Evolutionary conservation across 2,888 invertebrate species (phyloP), one percentile per base, ranked within the genome.

Genomic region (Anagyrus pseudococci): DNA sequence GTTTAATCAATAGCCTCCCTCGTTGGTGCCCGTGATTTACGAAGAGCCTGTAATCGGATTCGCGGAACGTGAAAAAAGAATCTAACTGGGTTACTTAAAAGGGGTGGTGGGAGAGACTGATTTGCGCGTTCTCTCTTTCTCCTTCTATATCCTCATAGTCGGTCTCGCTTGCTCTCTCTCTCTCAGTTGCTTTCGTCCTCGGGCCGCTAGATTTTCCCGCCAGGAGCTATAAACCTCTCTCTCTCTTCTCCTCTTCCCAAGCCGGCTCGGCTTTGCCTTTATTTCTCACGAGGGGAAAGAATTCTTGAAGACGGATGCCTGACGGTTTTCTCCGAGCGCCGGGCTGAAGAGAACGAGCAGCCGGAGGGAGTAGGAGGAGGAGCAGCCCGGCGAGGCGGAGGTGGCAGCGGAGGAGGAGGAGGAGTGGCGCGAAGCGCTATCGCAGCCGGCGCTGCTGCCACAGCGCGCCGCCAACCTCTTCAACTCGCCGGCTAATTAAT

Each of bases 251-350:
- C n/a, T 19, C 43, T 43, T 62, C 66, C 62, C 55, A 41, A 10
- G 15, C 15, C 19, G 46, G n/a, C 62, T 61, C 64, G n/a, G n/a
- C n/a, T n/a, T 64, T 67, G 67, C 69, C 67, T 71, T 70, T 67
- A 72, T 72, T 74, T 72, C 75, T 72, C 73, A 73, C 74, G 69
- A 72, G 72, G 29, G 69, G 71, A 70, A 73, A 74, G 72, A 75
- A 75, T 75, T 71, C 72, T 68, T 65, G 63, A 71, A 74, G 74
- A 74, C 70, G 70, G 71, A 75, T 74, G 72, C 58, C 63, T 71
- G 69, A 73, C 73, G 71, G 71, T 71, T 69, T 10, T 10, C 10
- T 29, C 29, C 29, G 10, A 29, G n/a, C n/a, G 69, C 57, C 22
- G 15, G 10, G 25, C 17, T 25, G 10, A 7, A 20, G 48, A 17